A percentile compares a stretch with the other conserved stretches of the same genome.
Evolutionary conservation across 2,888 invertebrate genomes (phyloP).

Genomic region (Ophioninae sp.): DNA sequence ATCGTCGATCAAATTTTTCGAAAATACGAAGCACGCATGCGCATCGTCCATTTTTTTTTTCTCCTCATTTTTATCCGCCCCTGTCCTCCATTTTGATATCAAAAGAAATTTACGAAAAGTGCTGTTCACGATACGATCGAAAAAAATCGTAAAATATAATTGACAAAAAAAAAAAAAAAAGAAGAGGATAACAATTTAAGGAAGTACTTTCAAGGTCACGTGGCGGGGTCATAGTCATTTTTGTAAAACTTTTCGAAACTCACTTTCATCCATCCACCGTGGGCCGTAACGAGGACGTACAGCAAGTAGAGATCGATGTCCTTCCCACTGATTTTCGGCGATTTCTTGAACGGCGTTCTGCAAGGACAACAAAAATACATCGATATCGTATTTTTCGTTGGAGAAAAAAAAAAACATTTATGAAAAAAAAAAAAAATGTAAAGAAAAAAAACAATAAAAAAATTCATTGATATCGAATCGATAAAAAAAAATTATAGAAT

Average conservation of each 20-base stretch:
- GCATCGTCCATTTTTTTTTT: neutral
- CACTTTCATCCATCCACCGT: conserved; percentile 98
- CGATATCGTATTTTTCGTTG: neutral
- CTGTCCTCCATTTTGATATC: neutral
- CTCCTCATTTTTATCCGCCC: neutral
- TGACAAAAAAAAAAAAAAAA: too few species aligned
- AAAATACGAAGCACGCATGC: too few species aligned
- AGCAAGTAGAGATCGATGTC: conserved; percentile 96
- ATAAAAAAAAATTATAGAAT: too few species aligned
- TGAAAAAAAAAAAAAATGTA: neutral
- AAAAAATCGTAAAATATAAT: too few species aligned
- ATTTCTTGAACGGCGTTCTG: conserved; percentile 86
- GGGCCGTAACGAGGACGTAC: conserved; percentile 94
- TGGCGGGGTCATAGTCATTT: neutral
- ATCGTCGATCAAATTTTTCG: neutral
- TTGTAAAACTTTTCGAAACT: conserved; percentile 67
- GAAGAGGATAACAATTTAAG: too few species aligned
- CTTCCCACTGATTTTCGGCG: conserved; percentile 91
- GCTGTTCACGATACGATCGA: too few species aligned
- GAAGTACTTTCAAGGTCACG: neutral
- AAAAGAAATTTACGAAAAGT: neutral
- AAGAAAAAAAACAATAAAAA: neutral
- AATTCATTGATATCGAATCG: too few species aligned
- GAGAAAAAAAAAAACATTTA: neutral
- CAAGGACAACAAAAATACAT: conserved; percentile 28